Conservation (phyloP, 1,140 invertebrate genomes). For the Onthophagus taurus region DNA sequence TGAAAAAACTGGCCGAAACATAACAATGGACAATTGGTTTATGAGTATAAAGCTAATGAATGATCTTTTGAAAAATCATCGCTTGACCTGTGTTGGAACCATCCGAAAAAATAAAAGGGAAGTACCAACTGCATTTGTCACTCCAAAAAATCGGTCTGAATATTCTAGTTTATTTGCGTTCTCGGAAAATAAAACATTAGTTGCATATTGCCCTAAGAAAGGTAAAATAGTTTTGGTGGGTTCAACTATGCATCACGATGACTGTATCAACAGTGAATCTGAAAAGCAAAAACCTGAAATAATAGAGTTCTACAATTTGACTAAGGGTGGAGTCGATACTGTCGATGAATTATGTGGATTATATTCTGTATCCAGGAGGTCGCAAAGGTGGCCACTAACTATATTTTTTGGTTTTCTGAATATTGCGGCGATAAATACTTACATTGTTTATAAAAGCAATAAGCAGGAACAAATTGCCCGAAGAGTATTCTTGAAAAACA, state of each 20-base stretch:
- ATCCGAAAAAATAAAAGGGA: constrained; percentile 33
- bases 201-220: constrained; percentile 27
- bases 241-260: constrained; percentile 18
- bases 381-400: constrained; percentile 4
- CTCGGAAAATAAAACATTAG: constrained; percentile 15
- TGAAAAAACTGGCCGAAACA: constrained; percentile 14
- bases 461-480: neutral
- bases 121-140: constrained; percentile 29
- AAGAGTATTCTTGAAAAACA: neutral
- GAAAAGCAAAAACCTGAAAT: constrained; percentile 5
- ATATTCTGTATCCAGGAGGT: neutral
- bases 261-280: neutral
- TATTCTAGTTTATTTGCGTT: constrained; percentile 21
- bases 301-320: constrained; percentile 3
- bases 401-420: constrained; percentile 7
- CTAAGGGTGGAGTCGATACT: constrained; percentile 3
- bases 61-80: too few species aligned
- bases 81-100: constrained; percentile 22
- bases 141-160: constrained; percentile 12
- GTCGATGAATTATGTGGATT: constrained; percentile 1
- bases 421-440: constrained; percentile 6
- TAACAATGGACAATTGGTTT: too few species aligned
- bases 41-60: too few species aligned
- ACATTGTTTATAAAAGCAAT: constrained; percentile 3
- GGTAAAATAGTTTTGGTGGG: constrained; percentile 23